Percentiles rank a stretch among this genome's conserved stretches.
Conservation (phyloP, 2,797 vertebrate genomes). For the Pangasius macronema region DNA sequence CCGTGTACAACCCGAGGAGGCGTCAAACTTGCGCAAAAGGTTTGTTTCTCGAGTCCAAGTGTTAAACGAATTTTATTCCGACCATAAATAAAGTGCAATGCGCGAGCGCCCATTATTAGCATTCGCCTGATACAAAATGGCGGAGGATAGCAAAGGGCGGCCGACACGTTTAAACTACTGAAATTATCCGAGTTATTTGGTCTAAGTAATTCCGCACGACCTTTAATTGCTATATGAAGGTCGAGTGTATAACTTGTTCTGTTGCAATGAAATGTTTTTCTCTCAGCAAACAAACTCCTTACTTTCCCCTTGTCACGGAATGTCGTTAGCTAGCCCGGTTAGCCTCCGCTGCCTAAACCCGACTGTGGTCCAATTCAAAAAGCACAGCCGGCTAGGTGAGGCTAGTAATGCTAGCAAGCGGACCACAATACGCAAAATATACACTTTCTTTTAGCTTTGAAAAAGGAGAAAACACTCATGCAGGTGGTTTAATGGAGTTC, state of each 20-base stretch:
- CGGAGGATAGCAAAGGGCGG: conserved; percentile 83
- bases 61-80: conserved; percentile 70
- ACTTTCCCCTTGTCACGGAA: conserved; percentile 87
- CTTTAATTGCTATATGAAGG: conserved; percentile 56
- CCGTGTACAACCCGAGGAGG: background rate
- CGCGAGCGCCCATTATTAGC: conserved; percentile 86
- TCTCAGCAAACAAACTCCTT: conserved; percentile 71
- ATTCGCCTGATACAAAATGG: conserved; percentile 85
- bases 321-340: conserved; percentile 71
- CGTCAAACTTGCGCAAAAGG: background rate
- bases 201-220: conserved; percentile 66
- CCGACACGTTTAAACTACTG: conserved; percentile 83
- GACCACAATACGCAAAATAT: conserved; percentile 80
- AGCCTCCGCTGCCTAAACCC: conserved; percentile 64
- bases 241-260: conserved; percentile 64
- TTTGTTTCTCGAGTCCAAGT: conserved; percentile 62
- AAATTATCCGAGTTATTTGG: conserved; percentile 76
- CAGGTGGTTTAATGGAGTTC: conserved; percentile 50
- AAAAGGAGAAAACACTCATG: conserved; percentile 63
- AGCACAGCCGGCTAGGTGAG: conserved; percentile 68
- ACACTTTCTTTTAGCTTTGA: conserved; percentile 73
- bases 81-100: conserved; percentile 80
- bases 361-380: conserved; percentile 63
- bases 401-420: conserved; percentile 77
- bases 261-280: conserved; percentile 73